phyloP scores from a whole-genome alignment of 2,888 invertebrate species.

The Caenorhabditis sp. region DNA sequence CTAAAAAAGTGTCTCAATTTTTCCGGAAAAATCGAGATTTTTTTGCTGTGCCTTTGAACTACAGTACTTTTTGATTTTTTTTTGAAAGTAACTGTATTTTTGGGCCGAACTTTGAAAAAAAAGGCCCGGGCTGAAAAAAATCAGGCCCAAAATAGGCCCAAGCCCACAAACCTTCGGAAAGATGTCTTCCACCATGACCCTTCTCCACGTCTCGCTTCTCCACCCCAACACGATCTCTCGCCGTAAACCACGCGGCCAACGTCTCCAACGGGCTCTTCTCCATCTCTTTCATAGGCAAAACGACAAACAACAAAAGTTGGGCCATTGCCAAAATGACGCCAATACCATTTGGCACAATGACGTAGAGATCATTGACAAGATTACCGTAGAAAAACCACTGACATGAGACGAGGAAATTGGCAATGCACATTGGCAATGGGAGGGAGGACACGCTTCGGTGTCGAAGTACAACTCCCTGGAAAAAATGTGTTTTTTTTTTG shows the following conservation, averaged over 20 bases:
- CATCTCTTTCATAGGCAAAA: conserved; percentile 75
- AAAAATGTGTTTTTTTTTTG: too few relatives aligned
- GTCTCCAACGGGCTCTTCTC: conserved; percentile 32
- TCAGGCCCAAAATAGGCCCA: too few relatives aligned
- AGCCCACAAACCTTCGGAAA: not conserved
- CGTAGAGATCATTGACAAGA: conserved; percentile 80
- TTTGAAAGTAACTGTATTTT: too few relatives aligned
- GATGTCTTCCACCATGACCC: conserved; percentile 14
- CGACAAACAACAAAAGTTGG: conserved; percentile 81
- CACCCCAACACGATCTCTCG: conserved; percentile 9
- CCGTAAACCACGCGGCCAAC: conserved; percentile 35
- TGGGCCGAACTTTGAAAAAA: too few relatives aligned
- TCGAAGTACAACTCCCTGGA: conserved; percentile 81
- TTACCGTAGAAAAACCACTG: conserved; percentile 85
- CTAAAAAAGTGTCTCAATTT: too few relatives aligned
- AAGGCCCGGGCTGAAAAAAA: too few relatives aligned
- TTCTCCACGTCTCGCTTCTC: conserved; percentile 3
- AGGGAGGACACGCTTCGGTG: conserved; percentile 84
- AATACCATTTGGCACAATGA: conserved; percentile 83
- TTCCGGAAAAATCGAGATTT: too few relatives aligned
- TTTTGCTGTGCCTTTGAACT: too few relatives aligned
- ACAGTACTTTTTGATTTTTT: too few relatives aligned
- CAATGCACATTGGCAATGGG: conserved; percentile 86
- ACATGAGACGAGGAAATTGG: conserved; percentile 82
- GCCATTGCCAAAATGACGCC: conserved; percentile 80